Percentiles rank a stretch among this genome's conserved stretches.
Evolutionary conservation across 2,797 vertebrate genomes (phyloP).

Genomic region (Mionectes olivaceus): DNA sequence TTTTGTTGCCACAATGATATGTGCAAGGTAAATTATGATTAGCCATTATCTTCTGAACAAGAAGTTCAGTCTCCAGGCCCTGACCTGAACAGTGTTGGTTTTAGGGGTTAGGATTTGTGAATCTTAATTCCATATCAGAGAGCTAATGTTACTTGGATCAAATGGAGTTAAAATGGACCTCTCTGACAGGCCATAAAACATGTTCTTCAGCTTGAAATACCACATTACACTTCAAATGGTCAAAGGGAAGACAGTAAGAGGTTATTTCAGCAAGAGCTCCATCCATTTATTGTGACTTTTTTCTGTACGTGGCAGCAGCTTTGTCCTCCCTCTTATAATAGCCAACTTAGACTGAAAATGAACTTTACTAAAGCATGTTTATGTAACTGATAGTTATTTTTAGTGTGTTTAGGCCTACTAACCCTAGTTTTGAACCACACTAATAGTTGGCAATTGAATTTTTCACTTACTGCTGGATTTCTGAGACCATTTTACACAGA

Average conservation of each 20-base stretch:
- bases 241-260: neutral
- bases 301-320: neutral
- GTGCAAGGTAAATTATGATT: neutral
- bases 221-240: neutral
- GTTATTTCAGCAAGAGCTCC: neutral
- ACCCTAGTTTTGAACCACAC: neutral
- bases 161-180: neutral
- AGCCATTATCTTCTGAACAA: neutral
- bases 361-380: neutral
- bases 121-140: neutral
- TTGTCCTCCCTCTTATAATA: neutral
- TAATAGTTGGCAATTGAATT: neutral
- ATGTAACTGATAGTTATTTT: neutral
- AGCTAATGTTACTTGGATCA: neutral
- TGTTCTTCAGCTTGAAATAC: neutral
- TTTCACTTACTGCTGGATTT: constrained; percentile 33
- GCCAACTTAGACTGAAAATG: neutral
- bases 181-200: neutral
- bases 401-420: neutral
- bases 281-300: neutral
- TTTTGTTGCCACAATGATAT: neutral
- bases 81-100: neutral
- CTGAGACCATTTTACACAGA: neutral
- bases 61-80: neutral
- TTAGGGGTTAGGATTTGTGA: neutral